Evolutionary conservation across 1,140 invertebrate species (phyloP).

Genomic region (Himalopsyche phryganea): DNA sequence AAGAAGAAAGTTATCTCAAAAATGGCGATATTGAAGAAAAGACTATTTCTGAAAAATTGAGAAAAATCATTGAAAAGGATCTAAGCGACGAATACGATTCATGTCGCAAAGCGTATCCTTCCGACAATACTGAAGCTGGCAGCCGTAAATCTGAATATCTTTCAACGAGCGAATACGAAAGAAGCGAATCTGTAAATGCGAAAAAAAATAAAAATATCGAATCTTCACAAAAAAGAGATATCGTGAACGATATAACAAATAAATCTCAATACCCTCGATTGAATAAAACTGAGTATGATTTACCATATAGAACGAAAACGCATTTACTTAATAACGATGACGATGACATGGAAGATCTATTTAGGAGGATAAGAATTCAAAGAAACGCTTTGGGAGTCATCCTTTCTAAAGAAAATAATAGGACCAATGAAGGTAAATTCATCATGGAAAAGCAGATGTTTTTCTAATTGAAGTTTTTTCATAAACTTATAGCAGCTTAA

Average conservation of each 20-base stretch:
- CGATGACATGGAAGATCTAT: conserved; percentile 58
- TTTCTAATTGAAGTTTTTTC: not conserved
- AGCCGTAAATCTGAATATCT: conserved; percentile 44
- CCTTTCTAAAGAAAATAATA: conserved; percentile 56
- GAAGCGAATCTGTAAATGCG: conserved; percentile 15
- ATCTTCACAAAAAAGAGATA: conserved; percentile 1
- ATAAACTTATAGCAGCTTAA: no score
- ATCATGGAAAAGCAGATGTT: conserved; percentile 7
- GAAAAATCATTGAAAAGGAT: conserved; percentile 52
- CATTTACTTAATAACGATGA: conserved; percentile 39
- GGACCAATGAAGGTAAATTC: conserved; percentile 17
- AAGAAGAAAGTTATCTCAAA: conserved; percentile 47
- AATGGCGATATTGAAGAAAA: conserved; percentile 46
- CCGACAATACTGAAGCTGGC: conserved; percentile 35
- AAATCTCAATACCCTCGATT: not conserved
- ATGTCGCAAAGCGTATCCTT: no score
- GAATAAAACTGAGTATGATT: not conserved
- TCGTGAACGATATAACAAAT: conserved; percentile 3
- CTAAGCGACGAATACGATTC: conserved; percentile 45
- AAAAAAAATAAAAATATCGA: conserved; percentile 34
- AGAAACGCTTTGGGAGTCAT: conserved; percentile 68
- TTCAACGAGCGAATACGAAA: conserved; percentile 39
- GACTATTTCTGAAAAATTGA: conserved; percentile 44
- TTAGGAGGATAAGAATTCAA: conserved; percentile 63
- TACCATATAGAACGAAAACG: conserved; percentile 2